Conservation (phyloP, 2,113 vertebrate species). For the Phylloscopus whistleri region DNA sequence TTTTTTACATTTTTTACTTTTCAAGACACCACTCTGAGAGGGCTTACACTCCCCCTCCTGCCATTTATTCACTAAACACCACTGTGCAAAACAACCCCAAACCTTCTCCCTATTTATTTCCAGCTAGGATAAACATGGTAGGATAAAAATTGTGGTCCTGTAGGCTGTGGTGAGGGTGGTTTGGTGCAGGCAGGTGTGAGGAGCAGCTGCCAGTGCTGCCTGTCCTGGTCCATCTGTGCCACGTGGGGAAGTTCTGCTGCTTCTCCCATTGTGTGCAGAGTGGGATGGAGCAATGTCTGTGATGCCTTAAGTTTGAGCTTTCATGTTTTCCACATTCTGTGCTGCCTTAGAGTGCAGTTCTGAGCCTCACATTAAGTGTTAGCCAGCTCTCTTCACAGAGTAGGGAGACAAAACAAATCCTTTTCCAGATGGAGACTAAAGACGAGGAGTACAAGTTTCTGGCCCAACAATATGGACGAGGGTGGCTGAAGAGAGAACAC, state of each 20-base stretch:
- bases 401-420: not conserved
- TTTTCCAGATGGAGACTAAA: not conserved
- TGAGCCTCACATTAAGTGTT: not conserved
- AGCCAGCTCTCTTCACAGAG: not conserved
- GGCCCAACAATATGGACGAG: not conserved
- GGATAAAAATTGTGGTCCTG: fast-evolving
- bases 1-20: not conserved
- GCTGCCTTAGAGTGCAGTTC: not conserved
- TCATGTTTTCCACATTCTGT: not conserved
- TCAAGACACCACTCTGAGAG: not conserved
- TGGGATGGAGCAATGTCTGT: not conserved
- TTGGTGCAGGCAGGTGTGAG: not conserved
- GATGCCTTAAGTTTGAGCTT: not conserved
- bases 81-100: not conserved
- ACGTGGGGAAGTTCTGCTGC: fast-evolving
- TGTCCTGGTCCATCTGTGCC: fast-evolving
- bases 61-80: not conserved
- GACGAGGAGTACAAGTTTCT: not conserved
- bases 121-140: not conserved
- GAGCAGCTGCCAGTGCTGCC: not conserved
- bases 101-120: not conserved
- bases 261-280: fast-evolving
- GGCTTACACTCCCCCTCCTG: not conserved
- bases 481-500: too few relatives aligned
- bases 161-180: not conserved